A percentile compares a stretch with the other conserved stretches of the same genome.
phyloP scores from a whole-genome alignment of 2,797 vertebrate species.

The Etheostoma perlongum region DNA sequence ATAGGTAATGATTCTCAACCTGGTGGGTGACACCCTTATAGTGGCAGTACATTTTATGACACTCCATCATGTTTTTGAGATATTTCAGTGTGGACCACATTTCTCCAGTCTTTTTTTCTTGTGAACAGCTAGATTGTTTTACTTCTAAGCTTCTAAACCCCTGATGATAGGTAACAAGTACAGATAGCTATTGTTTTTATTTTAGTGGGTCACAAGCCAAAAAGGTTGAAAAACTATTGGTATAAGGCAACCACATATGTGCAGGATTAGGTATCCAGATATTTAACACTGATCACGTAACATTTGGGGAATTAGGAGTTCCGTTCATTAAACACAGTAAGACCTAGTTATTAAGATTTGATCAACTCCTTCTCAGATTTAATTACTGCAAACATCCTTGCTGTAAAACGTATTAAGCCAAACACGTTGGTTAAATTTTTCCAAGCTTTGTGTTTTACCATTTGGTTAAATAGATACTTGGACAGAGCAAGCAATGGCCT shows the following conservation, averaged over 20 bases:
- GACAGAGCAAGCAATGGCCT: neutral
- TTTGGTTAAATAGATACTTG: conserved; percentile 14
- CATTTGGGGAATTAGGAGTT: conserved; percentile 12
- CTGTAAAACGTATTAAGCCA: conserved; percentile 24
- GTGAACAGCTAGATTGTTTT: neutral
- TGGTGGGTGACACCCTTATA: neutral
- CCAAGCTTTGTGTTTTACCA: neutral
- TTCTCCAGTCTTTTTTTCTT: neutral
- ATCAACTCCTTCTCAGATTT: conserved; percentile 17
- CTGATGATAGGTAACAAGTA: neutral
- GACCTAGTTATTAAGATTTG: conserved; percentile 22
- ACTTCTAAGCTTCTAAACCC: neutral
- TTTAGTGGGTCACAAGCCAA: neutral
- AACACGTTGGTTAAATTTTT: neutral
- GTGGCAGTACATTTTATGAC: too few species aligned
- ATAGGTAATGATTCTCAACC: neutral
- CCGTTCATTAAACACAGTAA: conserved; percentile 4
- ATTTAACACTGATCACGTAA: conserved; percentile 29
- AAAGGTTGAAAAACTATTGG: neutral
- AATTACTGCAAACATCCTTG: conserved; percentile 15
- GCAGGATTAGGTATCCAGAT: neutral
- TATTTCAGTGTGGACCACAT: too few species aligned
- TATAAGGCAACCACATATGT: neutral
- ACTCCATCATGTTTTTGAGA: too few species aligned
- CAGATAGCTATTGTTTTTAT: neutral